Evolutionary conservation across 1,140 invertebrate species (phyloP).

Genomic region (Pinna nobilis): DNA sequence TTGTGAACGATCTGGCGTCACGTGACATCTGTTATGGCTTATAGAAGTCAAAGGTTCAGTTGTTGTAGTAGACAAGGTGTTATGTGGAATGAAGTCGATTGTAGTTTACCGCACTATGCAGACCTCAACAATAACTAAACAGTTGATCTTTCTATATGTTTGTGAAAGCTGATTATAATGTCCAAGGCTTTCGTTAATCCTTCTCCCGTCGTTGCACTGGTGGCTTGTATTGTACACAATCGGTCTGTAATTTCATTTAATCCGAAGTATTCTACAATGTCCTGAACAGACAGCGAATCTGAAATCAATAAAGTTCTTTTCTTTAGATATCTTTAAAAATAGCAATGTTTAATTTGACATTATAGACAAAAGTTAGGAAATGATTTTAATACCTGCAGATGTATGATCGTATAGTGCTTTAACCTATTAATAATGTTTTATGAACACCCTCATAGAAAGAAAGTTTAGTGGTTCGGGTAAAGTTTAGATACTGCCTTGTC

Average conservation of each 20-base stretch:
- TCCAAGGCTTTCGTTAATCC: slow-evolving; percentile 59
- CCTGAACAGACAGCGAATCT: slow-evolving; percentile 48
- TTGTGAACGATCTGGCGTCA: background rate
- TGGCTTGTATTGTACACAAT: slow-evolving; percentile 59
- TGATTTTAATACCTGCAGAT: too few species aligned
- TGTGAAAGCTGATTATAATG: slow-evolving; percentile 41
- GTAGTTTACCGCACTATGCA: background rate
- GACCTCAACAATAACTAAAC: background rate
- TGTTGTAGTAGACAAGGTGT: background rate
- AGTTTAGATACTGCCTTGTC: too few species aligned
- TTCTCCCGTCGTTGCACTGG: slow-evolving; percentile 54
- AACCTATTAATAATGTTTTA: too few species aligned
- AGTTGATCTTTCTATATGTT: slow-evolving; percentile 36
- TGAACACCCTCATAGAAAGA: too few species aligned
- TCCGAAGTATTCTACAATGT: slow-evolving; percentile 49
- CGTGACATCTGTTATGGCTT: background rate
- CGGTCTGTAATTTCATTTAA: slow-evolving; percentile 43
- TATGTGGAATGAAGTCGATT: background rate
- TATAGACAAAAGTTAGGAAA: too few species aligned
- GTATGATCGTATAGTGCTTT: too few species aligned
- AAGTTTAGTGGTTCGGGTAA: too few species aligned
- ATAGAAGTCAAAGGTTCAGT: background rate
- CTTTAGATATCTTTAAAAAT: too few species aligned
- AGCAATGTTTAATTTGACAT: too few species aligned
- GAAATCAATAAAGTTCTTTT: slow-evolving; percentile 15